These are phyloP conservation scores for Coelogynopora nodosa DNA, from an alignment of 2,888 invertebrate genomes.

Conservation along the genomic window DNA sequence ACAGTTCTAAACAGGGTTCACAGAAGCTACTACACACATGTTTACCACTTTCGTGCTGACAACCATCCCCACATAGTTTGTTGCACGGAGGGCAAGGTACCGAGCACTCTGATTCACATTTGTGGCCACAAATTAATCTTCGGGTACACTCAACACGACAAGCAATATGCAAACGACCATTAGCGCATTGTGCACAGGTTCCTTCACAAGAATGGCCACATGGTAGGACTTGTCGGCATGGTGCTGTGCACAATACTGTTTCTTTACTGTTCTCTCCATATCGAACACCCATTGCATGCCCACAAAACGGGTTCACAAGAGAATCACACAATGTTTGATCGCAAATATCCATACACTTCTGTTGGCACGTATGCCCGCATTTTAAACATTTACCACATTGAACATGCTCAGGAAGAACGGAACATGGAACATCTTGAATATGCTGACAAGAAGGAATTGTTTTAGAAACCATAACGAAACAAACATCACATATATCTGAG, in stretches of 20 bases:
- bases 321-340: not conserved
- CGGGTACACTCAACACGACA: slow-evolving; percentile 48
- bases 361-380: slow-evolving; percentile 41
- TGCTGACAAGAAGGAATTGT: not conserved
- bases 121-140: slow-evolving; percentile 51
- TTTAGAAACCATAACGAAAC: not conserved
- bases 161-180: slow-evolving; percentile 21
- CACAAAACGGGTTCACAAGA: too few relatives aligned
- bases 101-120: slow-evolving; percentile 32
- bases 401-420: not conserved
- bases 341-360: not conserved
- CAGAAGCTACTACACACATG: not conserved
- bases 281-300: not conserved
- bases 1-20: not conserved
- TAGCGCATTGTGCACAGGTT: not conserved
- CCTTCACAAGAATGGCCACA: slow-evolving; percentile 7
- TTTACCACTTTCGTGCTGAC: not conserved
- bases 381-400: slow-evolving; percentile 41
- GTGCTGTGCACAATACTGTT: not conserved
- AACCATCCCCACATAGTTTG: not conserved
- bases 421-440: not conserved
- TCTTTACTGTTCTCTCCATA: not conserved
- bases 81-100: not conserved
- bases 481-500: not conserved
- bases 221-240: not conserved